Conservation (phyloP, 2,113 vertebrate species). For the Actinemys pallida region DNA sequence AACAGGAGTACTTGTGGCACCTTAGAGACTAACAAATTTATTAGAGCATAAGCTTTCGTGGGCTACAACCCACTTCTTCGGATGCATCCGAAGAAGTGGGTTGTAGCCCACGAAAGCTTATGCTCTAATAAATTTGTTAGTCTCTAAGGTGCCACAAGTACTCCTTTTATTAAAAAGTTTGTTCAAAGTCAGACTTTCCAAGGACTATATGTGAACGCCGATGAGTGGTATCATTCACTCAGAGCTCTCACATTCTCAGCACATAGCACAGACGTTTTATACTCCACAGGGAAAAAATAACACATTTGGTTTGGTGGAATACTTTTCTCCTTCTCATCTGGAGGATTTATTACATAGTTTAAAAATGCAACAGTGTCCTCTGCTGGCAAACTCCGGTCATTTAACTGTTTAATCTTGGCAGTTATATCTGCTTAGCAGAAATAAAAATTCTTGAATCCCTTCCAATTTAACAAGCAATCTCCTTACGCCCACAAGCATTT, state of each 20-base stretch:
- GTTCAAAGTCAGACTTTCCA: not conserved
- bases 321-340: not conserved
- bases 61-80: too few relatives aligned
- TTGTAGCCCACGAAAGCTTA: too few relatives aligned
- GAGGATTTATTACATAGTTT: not conserved
- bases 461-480: not conserved
- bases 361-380: slow-evolving; percentile 70
- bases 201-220: not conserved
- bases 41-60: too few relatives aligned
- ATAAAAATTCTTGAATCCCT: not conserved
- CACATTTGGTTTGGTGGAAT: not conserved
- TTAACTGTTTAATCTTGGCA: not conserved
- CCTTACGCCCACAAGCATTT: not conserved
- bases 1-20: too few relatives aligned
- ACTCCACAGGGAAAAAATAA: not conserved
- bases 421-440: not conserved
- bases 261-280: not conserved
- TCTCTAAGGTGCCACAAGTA: too few relatives aligned
- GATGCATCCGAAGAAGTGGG: too few relatives aligned
- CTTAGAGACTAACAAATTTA: too few relatives aligned
- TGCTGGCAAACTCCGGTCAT: slow-evolving; percentile 50
- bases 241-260: not conserved
- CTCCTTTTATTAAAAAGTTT: not conserved
- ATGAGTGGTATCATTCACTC: not conserved
- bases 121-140: too few relatives aligned